Conservation (phyloP, 2,888 invertebrate genomes). For the Meghimatium bilineatum region DNA sequence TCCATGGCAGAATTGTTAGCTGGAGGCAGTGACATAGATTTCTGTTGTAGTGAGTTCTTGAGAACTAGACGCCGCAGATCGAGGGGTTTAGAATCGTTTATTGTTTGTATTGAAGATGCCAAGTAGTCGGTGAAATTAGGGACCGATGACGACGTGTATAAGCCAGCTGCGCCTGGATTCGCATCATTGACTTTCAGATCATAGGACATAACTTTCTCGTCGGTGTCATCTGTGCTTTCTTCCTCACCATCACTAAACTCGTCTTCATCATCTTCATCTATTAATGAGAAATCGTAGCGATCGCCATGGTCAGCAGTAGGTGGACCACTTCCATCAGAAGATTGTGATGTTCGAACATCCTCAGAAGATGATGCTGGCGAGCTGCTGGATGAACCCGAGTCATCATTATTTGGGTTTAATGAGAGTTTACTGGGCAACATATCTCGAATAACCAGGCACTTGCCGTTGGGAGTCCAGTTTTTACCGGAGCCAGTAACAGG, state of each 20-base stretch:
- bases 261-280: slow-evolving; percentile 39
- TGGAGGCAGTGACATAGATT: neutral
- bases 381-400: neutral
- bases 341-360: neutral
- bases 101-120: neutral
- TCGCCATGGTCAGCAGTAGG: neutral
- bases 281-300: neutral
- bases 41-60: slow-evolving; percentile 5
- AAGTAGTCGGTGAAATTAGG: too few relatives aligned
- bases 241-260: slow-evolving; percentile 20
- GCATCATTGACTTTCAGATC: neutral
- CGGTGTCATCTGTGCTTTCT: slow-evolving; percentile 11
- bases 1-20: neutral
- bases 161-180: neutral
- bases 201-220: neutral
- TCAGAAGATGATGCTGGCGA: neutral
- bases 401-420: neutral
- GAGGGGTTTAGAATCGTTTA: neutral
- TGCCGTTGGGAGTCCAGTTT: neutral
- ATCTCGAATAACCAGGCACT: slow-evolving; percentile 31
- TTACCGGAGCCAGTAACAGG: neutral
- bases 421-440: neutral
- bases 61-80: slow-evolving; percentile 12
- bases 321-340: neutral
- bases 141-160: neutral